Evolutionary conservation across 2,888 invertebrate species (phyloP).

Genomic region (Falcaria lacertinaria): DNA sequence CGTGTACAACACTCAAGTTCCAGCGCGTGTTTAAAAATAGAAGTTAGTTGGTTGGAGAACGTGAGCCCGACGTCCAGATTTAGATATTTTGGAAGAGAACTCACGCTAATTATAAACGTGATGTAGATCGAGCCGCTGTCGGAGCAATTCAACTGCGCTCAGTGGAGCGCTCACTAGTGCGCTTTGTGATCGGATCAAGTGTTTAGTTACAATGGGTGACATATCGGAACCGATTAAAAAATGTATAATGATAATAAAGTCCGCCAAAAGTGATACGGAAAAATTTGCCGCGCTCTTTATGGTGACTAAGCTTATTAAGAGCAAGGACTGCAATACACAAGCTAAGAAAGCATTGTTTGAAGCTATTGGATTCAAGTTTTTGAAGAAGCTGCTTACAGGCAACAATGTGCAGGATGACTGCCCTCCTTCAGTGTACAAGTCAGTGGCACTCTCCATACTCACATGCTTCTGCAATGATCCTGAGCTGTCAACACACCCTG

Average conservation of each 20-base stretch:
- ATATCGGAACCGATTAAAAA: conserved; percentile 91
- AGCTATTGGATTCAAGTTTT: conserved; percentile 92
- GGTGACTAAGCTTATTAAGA: conserved; percentile 93
- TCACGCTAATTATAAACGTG: conserved; percentile 76
- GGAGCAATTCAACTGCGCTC: conserved; percentile 60
- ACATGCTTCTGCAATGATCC: conserved; percentile 92
- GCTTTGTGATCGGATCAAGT: conserved; percentile 61
- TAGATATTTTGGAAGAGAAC: conserved; percentile 80
- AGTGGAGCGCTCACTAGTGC: conserved; percentile 71
- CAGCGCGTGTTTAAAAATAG: conserved; percentile 74
- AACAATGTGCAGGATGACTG: conserved; percentile 91
- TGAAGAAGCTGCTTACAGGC: conserved; percentile 88
- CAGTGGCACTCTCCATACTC: conserved; percentile 92
- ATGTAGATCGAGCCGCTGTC: conserved; percentile 68
- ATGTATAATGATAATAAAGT: conserved; percentile 89
- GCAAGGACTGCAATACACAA: conserved; percentile 87
- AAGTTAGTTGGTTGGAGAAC: conserved; percentile 76
- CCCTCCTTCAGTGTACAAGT: conserved; percentile 93
- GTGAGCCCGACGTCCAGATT: conserved; percentile 78
- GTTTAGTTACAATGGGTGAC: conserved; percentile 72
- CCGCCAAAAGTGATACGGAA: conserved; percentile 91
- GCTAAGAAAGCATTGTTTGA: conserved; percentile 91
- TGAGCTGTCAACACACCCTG: conserved; percentile 88
- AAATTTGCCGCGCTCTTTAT: conserved; percentile 95
- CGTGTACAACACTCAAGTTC: conserved; percentile 66